Evolutionary conservation across 2,113 vertebrate species (phyloP).

Genomic region (Mus pahari): DNA sequence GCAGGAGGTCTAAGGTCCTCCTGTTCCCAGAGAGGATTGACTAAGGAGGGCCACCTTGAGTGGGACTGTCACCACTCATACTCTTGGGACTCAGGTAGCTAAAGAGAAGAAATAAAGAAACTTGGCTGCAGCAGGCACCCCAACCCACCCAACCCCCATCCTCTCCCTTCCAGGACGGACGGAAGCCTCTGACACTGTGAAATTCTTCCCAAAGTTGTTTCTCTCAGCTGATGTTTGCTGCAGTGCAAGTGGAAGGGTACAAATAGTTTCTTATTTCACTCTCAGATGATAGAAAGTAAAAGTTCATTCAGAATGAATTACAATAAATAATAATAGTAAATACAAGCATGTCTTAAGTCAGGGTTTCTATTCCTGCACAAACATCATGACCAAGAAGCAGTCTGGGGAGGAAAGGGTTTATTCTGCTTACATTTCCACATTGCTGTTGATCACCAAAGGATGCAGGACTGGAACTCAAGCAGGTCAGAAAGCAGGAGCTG

Average conservation of each 20-base stretch:
- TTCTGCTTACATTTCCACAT: too few species aligned
- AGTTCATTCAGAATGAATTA: background rate
- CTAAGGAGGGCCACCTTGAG: background rate
- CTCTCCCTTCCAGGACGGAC: background rate
- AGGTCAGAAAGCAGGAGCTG: too few species aligned
- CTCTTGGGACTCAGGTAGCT: background rate
- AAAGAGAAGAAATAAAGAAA: background rate
- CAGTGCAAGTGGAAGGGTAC: background rate
- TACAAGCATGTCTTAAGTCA: too few species aligned
- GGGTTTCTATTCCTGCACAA: too few species aligned
- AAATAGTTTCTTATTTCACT: background rate
- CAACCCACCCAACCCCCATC: accelerated
- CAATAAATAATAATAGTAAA: background rate
- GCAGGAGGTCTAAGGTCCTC: background rate
- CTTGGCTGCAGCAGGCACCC: background rate
- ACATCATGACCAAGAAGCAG: too few species aligned
- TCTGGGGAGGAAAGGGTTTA: too few species aligned
- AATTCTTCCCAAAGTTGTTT: background rate
- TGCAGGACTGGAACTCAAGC: too few species aligned
- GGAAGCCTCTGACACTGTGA: background rate
- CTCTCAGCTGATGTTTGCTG: too few species aligned
- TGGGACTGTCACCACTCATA: background rate
- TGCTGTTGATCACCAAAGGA: too few species aligned
- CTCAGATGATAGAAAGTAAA: background rate
- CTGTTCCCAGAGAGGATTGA: background rate